Conservation (phyloP, 2,888 invertebrate genomes). For the Thysanoteuthis rhombus region DNA sequence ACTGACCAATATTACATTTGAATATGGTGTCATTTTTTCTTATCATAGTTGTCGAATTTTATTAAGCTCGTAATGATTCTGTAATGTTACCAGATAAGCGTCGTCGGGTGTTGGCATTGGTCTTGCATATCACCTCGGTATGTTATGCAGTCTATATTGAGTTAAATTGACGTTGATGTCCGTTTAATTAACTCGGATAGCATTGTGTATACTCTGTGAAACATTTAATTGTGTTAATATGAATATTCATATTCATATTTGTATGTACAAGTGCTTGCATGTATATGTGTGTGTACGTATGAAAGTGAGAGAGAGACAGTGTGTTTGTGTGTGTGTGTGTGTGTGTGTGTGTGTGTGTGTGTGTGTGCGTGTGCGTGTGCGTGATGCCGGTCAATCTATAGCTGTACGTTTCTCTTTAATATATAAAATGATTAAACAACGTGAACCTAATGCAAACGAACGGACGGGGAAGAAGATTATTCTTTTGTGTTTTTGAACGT, state of each 20-base stretch:
- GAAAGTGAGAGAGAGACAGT: accelerated
- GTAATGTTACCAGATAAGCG: not conserved
- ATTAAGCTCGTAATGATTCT: not conserved
- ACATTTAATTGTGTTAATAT: not conserved
- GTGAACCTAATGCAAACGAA: too few species aligned
- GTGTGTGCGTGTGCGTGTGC: too few species aligned
- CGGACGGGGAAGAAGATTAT: too few species aligned
- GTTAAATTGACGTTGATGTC: not conserved
- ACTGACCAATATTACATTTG: not conserved
- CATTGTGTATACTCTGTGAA: not conserved
- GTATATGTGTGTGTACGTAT: not conserved
- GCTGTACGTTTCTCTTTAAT: too few species aligned
- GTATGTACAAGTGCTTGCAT: not conserved
- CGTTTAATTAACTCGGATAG: not conserved
- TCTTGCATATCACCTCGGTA: not conserved
- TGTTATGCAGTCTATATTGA: not conserved
- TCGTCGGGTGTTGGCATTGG: not conserved
- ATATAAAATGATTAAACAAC: too few species aligned
- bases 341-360: too few species aligned
- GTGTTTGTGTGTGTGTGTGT: too few species aligned
- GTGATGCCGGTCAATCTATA: too few species aligned
- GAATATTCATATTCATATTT: not conserved
- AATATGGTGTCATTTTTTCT: not conserved
- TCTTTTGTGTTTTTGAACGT: too few species aligned
- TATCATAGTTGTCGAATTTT: not conserved